Base-by-base conservation (phyloP, 2,113 vertebrate species). In the Sander vitreus region DNA sequence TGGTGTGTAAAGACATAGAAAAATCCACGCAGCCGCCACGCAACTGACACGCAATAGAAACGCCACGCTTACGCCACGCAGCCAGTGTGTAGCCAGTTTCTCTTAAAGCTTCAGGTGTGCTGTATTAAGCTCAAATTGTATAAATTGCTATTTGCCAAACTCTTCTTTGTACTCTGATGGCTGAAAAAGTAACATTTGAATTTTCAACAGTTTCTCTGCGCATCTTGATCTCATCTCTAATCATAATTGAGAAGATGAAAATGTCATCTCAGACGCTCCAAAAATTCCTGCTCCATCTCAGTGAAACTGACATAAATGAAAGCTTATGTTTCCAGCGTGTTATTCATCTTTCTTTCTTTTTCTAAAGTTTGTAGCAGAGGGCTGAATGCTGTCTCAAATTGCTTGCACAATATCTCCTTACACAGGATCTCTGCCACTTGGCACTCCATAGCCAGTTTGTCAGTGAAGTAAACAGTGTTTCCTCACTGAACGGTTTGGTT, bases 381-480 rank as follows among this genome's bases (percentile, higher is more conserved):
- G 30, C 48, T 47, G 53, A 62, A 45, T 23, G 21, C 33, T 45
- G 63, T 81, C 73, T 84, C 65, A 14, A 3, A 70, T n/a, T 6
- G 9, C 66, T 68, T 3, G 9, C 50, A 18, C 73, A 45, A 39
- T 23, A 60, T 18, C 59, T 83, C 7, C 54, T 73, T 18, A 65
- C 76, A 27, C 57, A 54, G 48, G 62, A 76, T n/a, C 59, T 23
- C 63, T 18, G 71, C 72, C 67, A 39, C 25, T 64, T 65, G 66
- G 63, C 70, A 72, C 36, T 57, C 48, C 57, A 33, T 10, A 43
- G 23, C 47, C 59, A 14, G 36, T 60, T 54, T n/a, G 48, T 68
- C 51, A 2, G 0, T 27, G 72, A 60, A 65, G 69, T 21, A 60
- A 73, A 79, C 59, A 9, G 25, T 11, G 10, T 78, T 54, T 70